Base-by-base conservation (phyloP, 2,797 vertebrate genomes). In the Phylloscopus collybita region DNA sequence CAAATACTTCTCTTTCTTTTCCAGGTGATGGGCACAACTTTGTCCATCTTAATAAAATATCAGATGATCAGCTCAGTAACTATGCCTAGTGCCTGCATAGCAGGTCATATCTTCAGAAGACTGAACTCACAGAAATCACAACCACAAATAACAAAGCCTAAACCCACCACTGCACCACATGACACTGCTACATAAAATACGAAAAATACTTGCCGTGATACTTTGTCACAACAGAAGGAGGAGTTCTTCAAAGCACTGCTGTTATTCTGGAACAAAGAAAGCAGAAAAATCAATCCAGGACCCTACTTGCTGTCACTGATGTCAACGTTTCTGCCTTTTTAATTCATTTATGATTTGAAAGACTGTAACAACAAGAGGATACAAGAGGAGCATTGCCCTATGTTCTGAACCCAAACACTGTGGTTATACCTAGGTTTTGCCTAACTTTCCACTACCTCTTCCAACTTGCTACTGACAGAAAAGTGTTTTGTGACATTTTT, bases 181-280 rank as follows among this genome's bases (percentile, higher is more conserved):
- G 49, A 64, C 3, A 7, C 38, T 45, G 38, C 21, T 26, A 44
- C 16, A 30, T 34, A 78, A 92, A 81, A 42, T 3, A 49, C 2
- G 4, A 34, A 64, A 30, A 75, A 66, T 79, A 98, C 98, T 98
- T 96, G 97, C 98, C 94, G 76, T 54, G 88, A 90, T 18, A 83
- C 89, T 80, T 96, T 92, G 78, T 98, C 96, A 95, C 95, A 87
- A 92, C 57, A 82, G 74, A 89, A 95, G 80, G 96, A 67, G 6
- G 76, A 82, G 9, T 84, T 91, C 34, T 89, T 96, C 2, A 32
- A 83, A 88, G 88, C 71, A 34, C 56, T 92, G 53, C 53, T 94
- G 5, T 93, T 96, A 65, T 80, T 96, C 98, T 98, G 76, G 23
- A 88, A 96, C 61, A 50, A 86, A 95, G 59, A 74, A 64, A 82